Conservation (phyloP, 2,113 vertebrate genomes). For the Heteronetta atricapilla region DNA sequence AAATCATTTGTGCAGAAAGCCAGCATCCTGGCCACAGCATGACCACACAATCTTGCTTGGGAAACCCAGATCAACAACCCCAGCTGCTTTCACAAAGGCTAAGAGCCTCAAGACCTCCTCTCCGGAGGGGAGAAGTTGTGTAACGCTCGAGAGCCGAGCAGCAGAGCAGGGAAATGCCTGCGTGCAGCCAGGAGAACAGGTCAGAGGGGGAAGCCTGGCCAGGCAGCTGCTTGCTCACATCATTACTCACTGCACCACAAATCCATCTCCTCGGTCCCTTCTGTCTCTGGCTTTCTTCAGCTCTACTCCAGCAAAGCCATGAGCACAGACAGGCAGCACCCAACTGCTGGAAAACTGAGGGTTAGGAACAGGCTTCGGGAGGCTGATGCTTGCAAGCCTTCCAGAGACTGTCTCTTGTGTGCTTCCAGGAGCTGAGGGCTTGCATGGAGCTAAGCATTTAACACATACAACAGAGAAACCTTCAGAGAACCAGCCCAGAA, state of each 20-base stretch:
- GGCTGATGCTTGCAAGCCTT: not conserved
- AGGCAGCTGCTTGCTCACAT: constrained; percentile 42
- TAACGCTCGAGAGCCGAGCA: not conserved
- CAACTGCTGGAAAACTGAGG: not conserved
- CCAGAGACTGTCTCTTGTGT: not conserved
- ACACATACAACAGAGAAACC: not conserved
- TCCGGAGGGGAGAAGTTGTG: not conserved
- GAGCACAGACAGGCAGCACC: not conserved
- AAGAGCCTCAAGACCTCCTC: not conserved
- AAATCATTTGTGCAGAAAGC: constrained; percentile 15
- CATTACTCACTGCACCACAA: constrained; percentile 7
- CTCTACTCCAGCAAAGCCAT: not conserved
- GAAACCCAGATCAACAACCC: not conserved
- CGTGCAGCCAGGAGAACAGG: not conserved
- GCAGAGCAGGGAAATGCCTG: not conserved
- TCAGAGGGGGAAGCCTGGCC: constrained; percentile 24
- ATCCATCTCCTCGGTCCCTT: not conserved
- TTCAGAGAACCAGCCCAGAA: not conserved
- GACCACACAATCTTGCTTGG: not conserved
- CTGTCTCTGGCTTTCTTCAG: not conserved
- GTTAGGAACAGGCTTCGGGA: not conserved
- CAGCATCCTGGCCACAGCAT: not conserved
- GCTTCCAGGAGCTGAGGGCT: not conserved
- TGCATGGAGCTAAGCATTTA: not conserved
- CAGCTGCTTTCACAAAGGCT: not conserved